Evolutionary conservation across 2,113 vertebrate genomes (phyloP).

Genomic region (Phalacrocorax carbo): DNA sequence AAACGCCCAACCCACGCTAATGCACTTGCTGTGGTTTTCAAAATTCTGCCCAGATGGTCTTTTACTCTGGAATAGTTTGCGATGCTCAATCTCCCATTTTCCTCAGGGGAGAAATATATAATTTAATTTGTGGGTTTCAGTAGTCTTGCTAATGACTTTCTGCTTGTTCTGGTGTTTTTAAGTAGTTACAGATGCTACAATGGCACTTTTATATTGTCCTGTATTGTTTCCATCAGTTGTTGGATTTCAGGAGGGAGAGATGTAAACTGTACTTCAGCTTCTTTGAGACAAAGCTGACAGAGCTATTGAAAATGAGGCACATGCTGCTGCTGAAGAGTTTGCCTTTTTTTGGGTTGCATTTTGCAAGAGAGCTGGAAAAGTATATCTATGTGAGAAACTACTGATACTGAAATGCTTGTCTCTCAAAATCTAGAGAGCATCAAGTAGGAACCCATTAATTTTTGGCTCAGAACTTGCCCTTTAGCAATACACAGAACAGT

Average conservation of each 20-base stretch:
- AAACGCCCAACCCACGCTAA: not conserved
- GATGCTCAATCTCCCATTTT: not conserved
- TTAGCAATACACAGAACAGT: not conserved
- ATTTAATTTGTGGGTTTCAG: constrained; percentile 21
- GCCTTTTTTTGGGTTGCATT: not conserved
- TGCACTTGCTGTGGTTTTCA: not conserved
- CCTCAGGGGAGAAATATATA: not conserved
- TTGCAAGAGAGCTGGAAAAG: not conserved
- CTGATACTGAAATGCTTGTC: not conserved
- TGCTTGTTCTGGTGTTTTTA: not conserved
- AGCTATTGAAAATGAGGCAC: not conserved
- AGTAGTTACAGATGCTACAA: constrained; percentile 9
- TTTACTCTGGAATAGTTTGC: not conserved
- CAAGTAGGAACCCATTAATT: not conserved
- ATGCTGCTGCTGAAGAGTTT: not conserved
- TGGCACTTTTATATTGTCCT: not conserved
- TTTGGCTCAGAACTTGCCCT: not conserved
- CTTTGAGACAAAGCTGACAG: not conserved
- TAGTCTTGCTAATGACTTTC: constrained; percentile 19
- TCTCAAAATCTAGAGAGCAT: not conserved
- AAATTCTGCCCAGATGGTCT: constrained; percentile 4
- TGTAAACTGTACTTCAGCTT: not conserved
- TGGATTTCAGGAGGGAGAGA: not conserved
- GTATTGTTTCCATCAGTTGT: not conserved
- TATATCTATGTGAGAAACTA: not conserved